These are phyloP conservation scores for Shinisaurus crocodilurus DNA, from an alignment of 2,113 vertebrate genomes.

Conservation along the genomic window DNA sequence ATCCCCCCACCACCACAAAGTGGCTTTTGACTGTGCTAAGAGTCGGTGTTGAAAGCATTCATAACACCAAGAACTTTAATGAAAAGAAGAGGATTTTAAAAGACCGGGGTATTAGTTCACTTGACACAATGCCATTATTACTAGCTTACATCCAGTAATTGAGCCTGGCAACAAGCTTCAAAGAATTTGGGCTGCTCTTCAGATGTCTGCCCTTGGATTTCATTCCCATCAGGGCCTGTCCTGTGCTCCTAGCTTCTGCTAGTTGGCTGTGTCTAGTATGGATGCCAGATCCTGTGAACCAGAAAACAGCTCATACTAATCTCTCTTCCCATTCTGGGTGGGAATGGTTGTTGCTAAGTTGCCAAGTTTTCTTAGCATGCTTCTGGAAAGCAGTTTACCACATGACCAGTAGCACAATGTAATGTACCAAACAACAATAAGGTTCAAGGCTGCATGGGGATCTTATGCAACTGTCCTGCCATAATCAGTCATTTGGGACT, in stretches of 20 bases:
- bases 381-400: background rate
- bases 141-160: conserved; percentile 49
- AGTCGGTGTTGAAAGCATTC: conserved; percentile 67
- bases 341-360: conserved; percentile 5
- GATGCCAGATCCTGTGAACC: conserved; percentile 45
- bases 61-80: conserved; percentile 63
- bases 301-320: conserved; percentile 30
- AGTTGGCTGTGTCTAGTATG: conserved; percentile 38
- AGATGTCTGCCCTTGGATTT: conserved; percentile 29
- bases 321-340: conserved; percentile 15
- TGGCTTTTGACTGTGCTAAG: background rate
- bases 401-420: background rate
- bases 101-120: conserved; percentile 37
- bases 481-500: background rate
- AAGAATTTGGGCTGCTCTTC: conserved; percentile 52
- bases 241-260: conserved; percentile 42
- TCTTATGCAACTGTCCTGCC: background rate
- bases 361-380: background rate
- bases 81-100: conserved; percentile 61
- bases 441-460: background rate
- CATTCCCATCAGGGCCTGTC: conserved; percentile 40
- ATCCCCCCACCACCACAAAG: background rate
- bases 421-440: background rate
- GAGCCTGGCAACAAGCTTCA: conserved; percentile 15
- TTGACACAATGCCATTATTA: conserved; percentile 39